Evolutionary conservation across 2,888 invertebrate genomes (phyloP).

Genomic region (Ryuthela nishihirai): DNA sequence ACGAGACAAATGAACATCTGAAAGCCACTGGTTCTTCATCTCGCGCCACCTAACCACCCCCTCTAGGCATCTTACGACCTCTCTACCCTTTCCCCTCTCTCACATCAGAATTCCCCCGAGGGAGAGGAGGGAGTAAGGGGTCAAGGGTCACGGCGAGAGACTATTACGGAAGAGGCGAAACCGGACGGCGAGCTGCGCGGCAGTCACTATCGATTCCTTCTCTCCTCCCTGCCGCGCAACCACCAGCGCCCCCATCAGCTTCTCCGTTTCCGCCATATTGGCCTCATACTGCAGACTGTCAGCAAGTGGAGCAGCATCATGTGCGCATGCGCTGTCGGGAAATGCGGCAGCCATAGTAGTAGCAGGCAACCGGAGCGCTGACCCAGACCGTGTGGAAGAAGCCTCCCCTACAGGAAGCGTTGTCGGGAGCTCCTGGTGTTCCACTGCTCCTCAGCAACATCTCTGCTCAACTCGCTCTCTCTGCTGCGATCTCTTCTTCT

Average conservation of each 20-base stretch:
- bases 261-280: slow-evolving; percentile 28
- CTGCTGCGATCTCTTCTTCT: too few relatives aligned
- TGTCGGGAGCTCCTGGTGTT: too few relatives aligned
- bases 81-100: too few relatives aligned
- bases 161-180: background rate
- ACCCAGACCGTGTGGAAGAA: slow-evolving; percentile 17
- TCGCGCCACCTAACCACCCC: too few relatives aligned
- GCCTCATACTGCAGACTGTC: slow-evolving; percentile 30
- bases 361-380: slow-evolving; percentile 4
- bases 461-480: too few relatives aligned
- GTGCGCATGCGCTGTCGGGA: slow-evolving; percentile 23
- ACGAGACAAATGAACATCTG: too few relatives aligned
- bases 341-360: slow-evolving; percentile 34
- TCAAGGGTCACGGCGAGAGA: background rate
- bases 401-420: too few relatives aligned
- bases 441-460: too few relatives aligned
- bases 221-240: slow-evolving; percentile 17
- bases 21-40: too few relatives aligned
- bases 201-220: slow-evolving; percentile 20
- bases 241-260: background rate
- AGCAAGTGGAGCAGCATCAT: slow-evolving; percentile 30
- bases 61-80: too few relatives aligned
- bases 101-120: too few relatives aligned
- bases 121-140: background rate
- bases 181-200: slow-evolving; percentile 7